A percentile compares a stretch with the other conserved stretches of the same genome.
Conservation (phyloP, 2,113 vertebrate genomes). For the Sakesphorus luctuosus region DNA sequence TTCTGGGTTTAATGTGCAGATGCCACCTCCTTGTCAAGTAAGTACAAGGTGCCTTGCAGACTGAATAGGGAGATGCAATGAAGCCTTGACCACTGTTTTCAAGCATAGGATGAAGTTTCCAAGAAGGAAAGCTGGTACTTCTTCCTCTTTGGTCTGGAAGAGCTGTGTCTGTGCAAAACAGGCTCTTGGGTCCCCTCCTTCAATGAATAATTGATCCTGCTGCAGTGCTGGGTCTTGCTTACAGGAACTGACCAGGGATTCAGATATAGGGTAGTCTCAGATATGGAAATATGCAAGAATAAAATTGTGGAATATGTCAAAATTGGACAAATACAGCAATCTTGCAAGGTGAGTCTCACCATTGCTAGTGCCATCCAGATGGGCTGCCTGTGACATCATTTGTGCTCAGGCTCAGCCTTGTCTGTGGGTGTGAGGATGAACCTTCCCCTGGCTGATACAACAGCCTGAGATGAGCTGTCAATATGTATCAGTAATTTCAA, state of each 20-base stretch:
- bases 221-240: not conserved
- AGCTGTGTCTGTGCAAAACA: not conserved
- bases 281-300: not conserved
- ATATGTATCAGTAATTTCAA: not conserved
- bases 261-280: not conserved
- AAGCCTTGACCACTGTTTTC: not conserved
- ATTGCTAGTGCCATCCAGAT: not conserved
- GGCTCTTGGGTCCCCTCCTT: not conserved
- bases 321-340: not conserved
- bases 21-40: not conserved
- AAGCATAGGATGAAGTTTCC: not conserved
- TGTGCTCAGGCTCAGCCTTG: not conserved
- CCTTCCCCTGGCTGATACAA: not conserved
- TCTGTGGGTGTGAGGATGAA: not conserved
- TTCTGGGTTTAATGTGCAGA: not conserved
- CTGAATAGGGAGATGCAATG: accelerated
- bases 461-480: not conserved
- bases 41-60: not conserved
- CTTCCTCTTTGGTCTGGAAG: not conserved
- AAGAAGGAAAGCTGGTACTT: not conserved
- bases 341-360: not conserved
- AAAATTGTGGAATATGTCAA: not conserved
- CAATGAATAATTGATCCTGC: not conserved
- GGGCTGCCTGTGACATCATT: accelerated
- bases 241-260: not conserved